Conservation (phyloP, 2,113 vertebrate species). For the Cyprinodon brontotheroides region DNA sequence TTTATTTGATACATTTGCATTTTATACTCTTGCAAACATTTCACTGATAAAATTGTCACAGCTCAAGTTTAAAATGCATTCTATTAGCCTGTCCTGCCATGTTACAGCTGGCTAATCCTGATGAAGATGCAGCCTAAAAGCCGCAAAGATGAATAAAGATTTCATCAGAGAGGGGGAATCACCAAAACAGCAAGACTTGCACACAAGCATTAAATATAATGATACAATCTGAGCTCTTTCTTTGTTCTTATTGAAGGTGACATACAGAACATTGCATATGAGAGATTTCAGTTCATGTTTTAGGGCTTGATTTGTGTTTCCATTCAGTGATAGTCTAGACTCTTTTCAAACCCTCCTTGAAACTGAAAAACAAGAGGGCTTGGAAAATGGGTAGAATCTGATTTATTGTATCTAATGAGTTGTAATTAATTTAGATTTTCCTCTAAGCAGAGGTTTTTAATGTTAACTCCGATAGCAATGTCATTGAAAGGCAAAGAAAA, state of each 20-base stretch:
- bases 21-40: conserved; percentile 13
- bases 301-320: no score
- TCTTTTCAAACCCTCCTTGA: no score
- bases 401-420: no score
- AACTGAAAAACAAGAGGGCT: no score
- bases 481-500: no score
- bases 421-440: no score
- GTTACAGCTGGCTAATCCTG: conserved; percentile 50
- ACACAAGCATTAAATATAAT: conserved; percentile 1
- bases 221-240: conserved; percentile 3
- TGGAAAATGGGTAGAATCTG: no score
- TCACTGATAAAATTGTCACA: conserved; percentile 14
- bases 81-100: conserved; percentile 32
- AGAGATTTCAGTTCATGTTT: neutral
- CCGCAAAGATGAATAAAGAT: conserved; percentile 57
- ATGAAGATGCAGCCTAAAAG: conserved; percentile 70
- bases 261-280: conserved; percentile 10
- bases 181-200: conserved; percentile 23
- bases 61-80: conserved; percentile 43
- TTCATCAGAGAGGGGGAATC: conserved; percentile 59
- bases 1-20: neutral
- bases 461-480: no score
- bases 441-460: no score
- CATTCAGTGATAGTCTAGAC: no score
- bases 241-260: conserved; percentile 16